Evolutionary conservation across 2,888 invertebrate species (phyloP).

Genomic region (Orchesella flavescens): DNA sequence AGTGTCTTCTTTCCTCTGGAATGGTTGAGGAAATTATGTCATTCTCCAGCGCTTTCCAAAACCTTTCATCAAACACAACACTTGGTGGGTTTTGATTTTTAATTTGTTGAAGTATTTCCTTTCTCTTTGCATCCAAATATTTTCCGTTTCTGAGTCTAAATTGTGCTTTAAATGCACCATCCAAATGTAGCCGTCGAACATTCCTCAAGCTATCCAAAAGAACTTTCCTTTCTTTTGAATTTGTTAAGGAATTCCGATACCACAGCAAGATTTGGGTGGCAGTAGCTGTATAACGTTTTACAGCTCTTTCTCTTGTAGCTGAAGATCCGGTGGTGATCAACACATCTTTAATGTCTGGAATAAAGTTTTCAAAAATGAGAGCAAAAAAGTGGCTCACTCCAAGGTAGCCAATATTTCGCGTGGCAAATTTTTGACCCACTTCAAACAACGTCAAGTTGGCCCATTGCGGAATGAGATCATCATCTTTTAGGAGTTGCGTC

Average conservation of each 20-base stretch:
- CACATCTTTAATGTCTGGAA: conserved; percentile 53
- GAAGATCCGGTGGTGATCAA: conserved; percentile 49
- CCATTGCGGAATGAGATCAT: conserved; percentile 44
- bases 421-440: conserved; percentile 39
- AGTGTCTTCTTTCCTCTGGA: conserved; percentile 22
- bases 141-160: background rate
- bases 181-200: conserved; percentile 41
- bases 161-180: conserved; percentile 42
- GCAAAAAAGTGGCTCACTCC: conserved; percentile 53
- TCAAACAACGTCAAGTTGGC: conserved; percentile 28
- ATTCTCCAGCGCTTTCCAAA: conserved; percentile 40
- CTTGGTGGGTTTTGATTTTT: conserved; percentile 24
- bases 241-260: conserved; percentile 31
- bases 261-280: conserved; percentile 47
- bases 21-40: conserved; percentile 20
- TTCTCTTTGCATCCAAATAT: conserved; percentile 26
- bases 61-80: conserved; percentile 45
- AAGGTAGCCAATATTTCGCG: conserved; percentile 45
- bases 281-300: conserved; percentile 51
- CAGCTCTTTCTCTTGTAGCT: conserved; percentile 30
- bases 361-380: conserved; percentile 52
- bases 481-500: conserved; percentile 25
- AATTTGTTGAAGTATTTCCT: conserved; percentile 38
- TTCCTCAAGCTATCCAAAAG: conserved; percentile 23
- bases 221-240: conserved; percentile 9